phyloP scores from a whole-genome alignment of 2,888 invertebrate species.

The Ophonus ardosiacus region DNA sequence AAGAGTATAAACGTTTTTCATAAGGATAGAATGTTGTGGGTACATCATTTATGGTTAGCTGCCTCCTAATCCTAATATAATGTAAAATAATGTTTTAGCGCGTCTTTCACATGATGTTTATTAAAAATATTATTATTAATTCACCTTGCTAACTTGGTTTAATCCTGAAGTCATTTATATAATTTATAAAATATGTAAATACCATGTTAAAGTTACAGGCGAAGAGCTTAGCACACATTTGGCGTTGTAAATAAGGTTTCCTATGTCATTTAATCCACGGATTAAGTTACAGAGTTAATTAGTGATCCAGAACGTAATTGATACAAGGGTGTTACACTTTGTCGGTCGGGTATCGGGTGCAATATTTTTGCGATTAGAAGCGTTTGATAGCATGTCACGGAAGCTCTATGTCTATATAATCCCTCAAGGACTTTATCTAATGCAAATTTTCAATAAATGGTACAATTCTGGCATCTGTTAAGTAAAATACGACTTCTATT shows the following conservation, averaged over 20 bases:
- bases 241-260: slow-evolving; percentile 47
- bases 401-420: neutral
- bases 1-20: too few species aligned
- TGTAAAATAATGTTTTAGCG: too few species aligned
- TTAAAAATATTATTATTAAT: too few species aligned
- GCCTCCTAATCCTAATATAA: too few species aligned
- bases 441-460: neutral
- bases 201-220: neutral
- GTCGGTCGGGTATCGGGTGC: slow-evolving; percentile 24
- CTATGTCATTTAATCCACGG: slow-evolving; percentile 32
- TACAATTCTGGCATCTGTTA: neutral
- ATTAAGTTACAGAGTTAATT: slow-evolving; percentile 40
- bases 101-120: too few species aligned
- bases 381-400: neutral
- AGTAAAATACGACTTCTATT: too few species aligned
- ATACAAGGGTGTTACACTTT: slow-evolving; percentile 29
- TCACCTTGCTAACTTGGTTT: too few species aligned
- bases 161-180: neutral
- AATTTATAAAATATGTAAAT: neutral
- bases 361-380: slow-evolving; percentile 27
- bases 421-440: neutral
- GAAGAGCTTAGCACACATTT: slow-evolving; percentile 39
- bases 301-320: slow-evolving; percentile 47
- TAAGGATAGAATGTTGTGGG: too few species aligned
- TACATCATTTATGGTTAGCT: too few species aligned